phyloP scores from a whole-genome alignment of 2,888 invertebrate species.

The Octonoba sinensis region DNA sequence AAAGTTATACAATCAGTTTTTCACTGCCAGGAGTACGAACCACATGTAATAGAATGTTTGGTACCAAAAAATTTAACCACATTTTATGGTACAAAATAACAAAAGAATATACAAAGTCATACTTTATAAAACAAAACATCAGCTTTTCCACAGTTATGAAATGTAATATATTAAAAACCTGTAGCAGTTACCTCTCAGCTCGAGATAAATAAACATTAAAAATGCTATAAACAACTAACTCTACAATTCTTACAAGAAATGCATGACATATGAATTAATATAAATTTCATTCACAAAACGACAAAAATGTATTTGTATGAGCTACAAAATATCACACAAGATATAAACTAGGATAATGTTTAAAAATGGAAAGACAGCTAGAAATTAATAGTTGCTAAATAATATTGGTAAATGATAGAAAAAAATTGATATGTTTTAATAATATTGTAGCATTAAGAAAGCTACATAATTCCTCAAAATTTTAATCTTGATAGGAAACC shows the following conservation, averaged over 20 bases:
- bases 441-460: not conserved
- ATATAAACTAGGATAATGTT: conserved; percentile 22
- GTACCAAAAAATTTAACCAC: conserved; percentile 47
- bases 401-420: conserved; percentile 19
- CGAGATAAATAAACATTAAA: conserved; percentile 45
- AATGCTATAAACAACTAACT: conserved; percentile 50
- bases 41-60: conserved; percentile 52
- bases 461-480: too few relatives aligned
- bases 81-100: conserved; percentile 41
- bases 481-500: too few relatives aligned
- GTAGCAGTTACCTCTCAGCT: conserved; percentile 35
- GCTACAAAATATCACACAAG: conserved; percentile 54
- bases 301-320: conserved; percentile 45
- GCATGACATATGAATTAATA: conserved; percentile 37
- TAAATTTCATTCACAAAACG: conserved; percentile 34
- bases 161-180: conserved; percentile 42
- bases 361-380: conserved; percentile 39
- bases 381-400: conserved; percentile 57
- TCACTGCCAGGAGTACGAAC: conserved; percentile 47
- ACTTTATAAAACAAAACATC: conserved; percentile 47
- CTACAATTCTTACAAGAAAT: conserved; percentile 56
- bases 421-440: conserved; percentile 54
- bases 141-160: conserved; percentile 40
- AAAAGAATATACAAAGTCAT: conserved; percentile 48
- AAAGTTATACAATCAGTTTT: conserved; percentile 60